Conservation (phyloP, 2,888 invertebrate species). For the Minunthozetes semirufus region DNA sequence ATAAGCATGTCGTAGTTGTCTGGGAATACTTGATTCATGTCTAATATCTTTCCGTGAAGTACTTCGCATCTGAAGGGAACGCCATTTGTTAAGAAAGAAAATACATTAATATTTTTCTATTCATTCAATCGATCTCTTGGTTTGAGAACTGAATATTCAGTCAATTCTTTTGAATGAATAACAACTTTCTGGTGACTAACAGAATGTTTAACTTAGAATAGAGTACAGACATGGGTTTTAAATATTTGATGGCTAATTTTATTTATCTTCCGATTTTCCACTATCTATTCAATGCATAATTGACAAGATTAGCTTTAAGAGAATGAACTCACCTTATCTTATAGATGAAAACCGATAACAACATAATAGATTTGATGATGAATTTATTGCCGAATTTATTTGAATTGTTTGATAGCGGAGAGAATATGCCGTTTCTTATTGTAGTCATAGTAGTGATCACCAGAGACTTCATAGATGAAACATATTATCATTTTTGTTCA, state of each 20-base stretch:
- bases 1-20: constrained; percentile 35
- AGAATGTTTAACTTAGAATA: no score
- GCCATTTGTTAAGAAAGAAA: neutral
- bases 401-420: neutral
- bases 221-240: no score
- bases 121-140: neutral
- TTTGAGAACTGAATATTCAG: neutral
- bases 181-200: no score
- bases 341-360: neutral
- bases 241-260: no score
- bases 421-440: neutral
- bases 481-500: constrained; percentile 1
- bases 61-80: constrained; percentile 11
- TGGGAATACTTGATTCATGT: constrained; percentile 38
- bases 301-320: no score
- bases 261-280: no score
- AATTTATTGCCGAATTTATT: neutral
- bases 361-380: neutral
- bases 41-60: constrained; percentile 24
- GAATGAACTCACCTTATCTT: neutral
- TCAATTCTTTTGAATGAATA: neutral
- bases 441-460: neutral
- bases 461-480: neutral
- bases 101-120: neutral
- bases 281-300: no score